Evolutionary conservation across 2,797 vertebrate species (phyloP).

Genomic region (Gambelia wislizenii): DNA sequence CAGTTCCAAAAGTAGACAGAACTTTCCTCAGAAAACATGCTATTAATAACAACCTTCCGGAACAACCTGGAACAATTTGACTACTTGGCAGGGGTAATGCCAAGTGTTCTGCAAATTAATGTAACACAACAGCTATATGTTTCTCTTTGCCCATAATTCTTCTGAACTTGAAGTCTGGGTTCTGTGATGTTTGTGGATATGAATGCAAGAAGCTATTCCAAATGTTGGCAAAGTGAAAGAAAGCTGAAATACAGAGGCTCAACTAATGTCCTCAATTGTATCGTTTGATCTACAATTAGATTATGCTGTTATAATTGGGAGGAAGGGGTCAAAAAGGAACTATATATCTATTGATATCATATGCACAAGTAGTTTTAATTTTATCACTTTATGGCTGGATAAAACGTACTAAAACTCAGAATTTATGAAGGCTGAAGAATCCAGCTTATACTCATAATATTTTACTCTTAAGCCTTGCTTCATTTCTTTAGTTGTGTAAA

Average conservation of each 20-base stretch:
- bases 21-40: constrained; percentile 87
- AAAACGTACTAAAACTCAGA: constrained; percentile 66
- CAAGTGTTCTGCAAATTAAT: constrained; percentile 90
- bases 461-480: constrained; percentile 11
- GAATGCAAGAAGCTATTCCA: constrained; percentile 75
- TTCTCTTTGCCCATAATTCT: constrained; percentile 79
- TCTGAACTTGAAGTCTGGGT: constrained; percentile 63
- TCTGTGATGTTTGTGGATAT: constrained; percentile 68
- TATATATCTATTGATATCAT: constrained; percentile 54
- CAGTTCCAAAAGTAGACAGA: constrained; percentile 90
- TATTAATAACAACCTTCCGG: constrained; percentile 90
- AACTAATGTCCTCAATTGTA: constrained; percentile 66
- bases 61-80: constrained; percentile 87
- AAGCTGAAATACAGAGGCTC: constrained; percentile 68
- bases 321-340: constrained; percentile 39
- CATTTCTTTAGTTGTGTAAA: constrained; percentile 1
- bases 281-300: constrained; percentile 75
- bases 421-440: constrained; percentile 55
- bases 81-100: constrained; percentile 86
- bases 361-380: constrained; percentile 61
- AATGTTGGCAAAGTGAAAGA: constrained; percentile 68
- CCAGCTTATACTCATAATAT: constrained; percentile 61
- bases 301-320: constrained; percentile 71
- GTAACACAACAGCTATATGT: constrained; percentile 80
- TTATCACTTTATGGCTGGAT: constrained; percentile 49